Conservation (phyloP, 2,888 invertebrate genomes). For the Drosophila anomalipes region DNA sequence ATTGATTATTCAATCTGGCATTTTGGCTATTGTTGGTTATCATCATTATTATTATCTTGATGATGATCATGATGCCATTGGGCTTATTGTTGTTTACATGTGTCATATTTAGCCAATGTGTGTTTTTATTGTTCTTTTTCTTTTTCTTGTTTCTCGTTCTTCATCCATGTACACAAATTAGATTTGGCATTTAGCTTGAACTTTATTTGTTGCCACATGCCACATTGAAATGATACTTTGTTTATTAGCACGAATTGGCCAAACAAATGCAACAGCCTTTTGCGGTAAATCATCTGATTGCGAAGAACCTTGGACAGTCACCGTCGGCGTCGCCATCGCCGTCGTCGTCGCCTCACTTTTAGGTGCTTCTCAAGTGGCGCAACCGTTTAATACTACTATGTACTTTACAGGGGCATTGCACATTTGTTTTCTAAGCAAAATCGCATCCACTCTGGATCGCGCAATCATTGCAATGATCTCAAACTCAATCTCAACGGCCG, state of each 20-base stretch:
- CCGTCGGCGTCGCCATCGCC: neutral
- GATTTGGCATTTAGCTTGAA: slow-evolving; percentile 21
- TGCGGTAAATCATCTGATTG: slow-evolving; percentile 62
- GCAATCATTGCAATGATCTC: slow-evolving; percentile 60
- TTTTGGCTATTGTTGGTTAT: neutral
- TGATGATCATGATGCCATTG: slow-evolving; percentile 42
- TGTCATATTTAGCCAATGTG: slow-evolving; percentile 70
- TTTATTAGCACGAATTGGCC: slow-evolving; percentile 68
- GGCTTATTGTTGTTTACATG: slow-evolving; percentile 74
- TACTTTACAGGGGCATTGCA: slow-evolving; percentile 15
- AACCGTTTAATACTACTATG: neutral
- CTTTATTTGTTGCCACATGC: slow-evolving; percentile 74
- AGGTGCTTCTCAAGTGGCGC: slow-evolving; percentile 63
- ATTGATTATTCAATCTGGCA: slow-evolving; percentile 50
- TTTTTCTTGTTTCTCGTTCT: slow-evolving; percentile 62
- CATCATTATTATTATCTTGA: neutral
- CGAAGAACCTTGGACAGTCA: slow-evolving; percentile 56
- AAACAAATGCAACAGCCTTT: slow-evolving; percentile 70
- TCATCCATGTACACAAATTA: neutral
- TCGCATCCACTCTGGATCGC: slow-evolving; percentile 43
- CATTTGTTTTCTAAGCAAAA: slow-evolving; percentile 48
- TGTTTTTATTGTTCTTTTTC: slow-evolving; percentile 45
- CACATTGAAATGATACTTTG: slow-evolving; percentile 66
- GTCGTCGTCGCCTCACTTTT: slow-evolving; percentile 17
- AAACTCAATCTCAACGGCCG: slow-evolving; percentile 44